Evolutionary conservation across 2,113 vertebrate species (phyloP), one percentile per base, ranked within the genome.

Genomic region (Fregata magnificens): DNA sequence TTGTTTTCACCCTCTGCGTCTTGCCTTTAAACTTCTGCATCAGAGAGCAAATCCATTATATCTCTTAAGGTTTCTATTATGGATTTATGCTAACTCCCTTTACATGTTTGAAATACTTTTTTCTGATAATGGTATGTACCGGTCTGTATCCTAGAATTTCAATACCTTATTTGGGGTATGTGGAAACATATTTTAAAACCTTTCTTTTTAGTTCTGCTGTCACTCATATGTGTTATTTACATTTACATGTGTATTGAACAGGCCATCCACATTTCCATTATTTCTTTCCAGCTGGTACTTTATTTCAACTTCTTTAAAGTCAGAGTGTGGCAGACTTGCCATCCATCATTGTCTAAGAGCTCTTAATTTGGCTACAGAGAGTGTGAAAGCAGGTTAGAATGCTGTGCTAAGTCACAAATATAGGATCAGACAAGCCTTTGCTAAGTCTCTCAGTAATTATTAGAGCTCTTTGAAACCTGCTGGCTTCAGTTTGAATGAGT

Each of bases 281-380:
- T 74, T 82, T 90, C 65, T 93, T 93, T 86, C 32, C 55, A 92
- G 50, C 80, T 92, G 72, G 87, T 91, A 93, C 88, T 96, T 92
- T 93, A 91, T 96, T 94, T 95, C 85, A 95, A 93, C 90, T 93
- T 95, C 86, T 95, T 85, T 79, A 90, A 65, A 94, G 93, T 95
- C 83, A 93, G 36, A 95, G 63, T 70, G 82, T 65, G 59, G 90
- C 53, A 90, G 72, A 45, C 50, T 85, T 92, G 65, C 70, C 79
- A 90, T 94, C 95, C 76, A 88, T 91, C 92, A 93, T 70, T 53
- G 90, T 92, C 82, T 80, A 82, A 82, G 56, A 53, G 66, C 79
- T 91, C 91, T 92, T 79, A 84, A 77, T 92, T 95, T 88, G 59
- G 65, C 88, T 89, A 91, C 2, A 0, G 66, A 78, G 72, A 69